Conservation (phyloP, 2,888 invertebrate genomes). For the Drosophila paranaensis region DNA sequence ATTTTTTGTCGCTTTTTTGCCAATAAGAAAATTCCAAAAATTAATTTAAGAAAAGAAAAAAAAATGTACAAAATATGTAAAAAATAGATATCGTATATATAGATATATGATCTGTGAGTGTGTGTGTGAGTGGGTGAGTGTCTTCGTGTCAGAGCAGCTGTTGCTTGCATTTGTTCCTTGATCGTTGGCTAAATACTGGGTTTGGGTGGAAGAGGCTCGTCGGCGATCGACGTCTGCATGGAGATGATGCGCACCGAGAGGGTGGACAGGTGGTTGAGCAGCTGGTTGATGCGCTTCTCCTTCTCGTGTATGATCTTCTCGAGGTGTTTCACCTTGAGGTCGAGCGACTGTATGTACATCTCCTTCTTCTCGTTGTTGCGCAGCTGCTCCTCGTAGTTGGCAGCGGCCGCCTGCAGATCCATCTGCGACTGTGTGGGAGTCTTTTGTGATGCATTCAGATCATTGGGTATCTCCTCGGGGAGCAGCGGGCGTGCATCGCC, state of each 20-base stretch:
- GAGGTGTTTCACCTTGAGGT: constrained; percentile 70
- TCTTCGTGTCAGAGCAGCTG: not conserved
- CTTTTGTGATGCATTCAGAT: not conserved
- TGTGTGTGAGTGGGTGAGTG: not conserved
- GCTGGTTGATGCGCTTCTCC: constrained; percentile 76
- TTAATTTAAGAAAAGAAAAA: not conserved
- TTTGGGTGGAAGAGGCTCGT: not conserved
- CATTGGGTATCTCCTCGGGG: not conserved
- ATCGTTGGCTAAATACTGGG: not conserved
- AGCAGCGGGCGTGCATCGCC: not conserved
- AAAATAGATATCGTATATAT: not conserved
- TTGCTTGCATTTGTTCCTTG: not conserved
- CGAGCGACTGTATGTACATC: constrained; percentile 49
- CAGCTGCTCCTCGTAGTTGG: constrained; percentile 27
- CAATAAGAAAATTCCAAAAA: constrained; percentile 5
- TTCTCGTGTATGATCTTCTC: constrained; percentile 73
- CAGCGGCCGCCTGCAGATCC: not conserved
- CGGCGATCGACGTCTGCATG: constrained; percentile 32
- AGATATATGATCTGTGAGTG: not conserved
- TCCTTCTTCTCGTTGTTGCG: constrained; percentile 52
- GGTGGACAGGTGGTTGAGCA: constrained; percentile 71
- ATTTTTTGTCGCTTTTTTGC: constrained; percentile 5
- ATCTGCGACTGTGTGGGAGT: not conserved
- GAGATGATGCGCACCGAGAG: constrained; percentile 69
- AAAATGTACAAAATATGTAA: not conserved